Base-by-base conservation (phyloP, 1,140 invertebrate genomes). In the Zaprionus nigranus region DNA sequence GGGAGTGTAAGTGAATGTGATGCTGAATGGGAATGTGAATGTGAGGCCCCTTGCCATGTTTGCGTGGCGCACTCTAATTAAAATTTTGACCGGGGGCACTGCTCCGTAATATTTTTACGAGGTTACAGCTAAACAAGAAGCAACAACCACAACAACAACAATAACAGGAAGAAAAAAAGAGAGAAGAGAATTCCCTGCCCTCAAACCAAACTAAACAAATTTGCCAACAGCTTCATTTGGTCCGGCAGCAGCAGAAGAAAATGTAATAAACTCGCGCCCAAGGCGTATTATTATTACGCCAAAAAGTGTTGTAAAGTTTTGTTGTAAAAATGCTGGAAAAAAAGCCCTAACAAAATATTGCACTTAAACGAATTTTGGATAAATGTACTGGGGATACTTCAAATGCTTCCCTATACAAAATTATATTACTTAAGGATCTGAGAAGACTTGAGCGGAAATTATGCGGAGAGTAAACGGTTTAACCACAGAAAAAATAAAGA, bases 31-130 rank as follows among this genome's bases (percentile, higher is more conserved):
- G 59, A 22, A 49, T 22, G 65, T 38, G 59, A 22, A 49, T 22
- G 65, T 38, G 56, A 70, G 78, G 24, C 36, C 57, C 40, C 36
- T 54, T 78, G 30, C 66, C 76, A 75, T 87, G 85, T 88, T 88
- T 88, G 84, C 81, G 68, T 85, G 81, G 78, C 75, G 71, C 75
- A 85, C 81, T 88, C 84, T 88, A 88, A 88, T 88, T 88, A 88
- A 88, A 88, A 88, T 90, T 90, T 85, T 77, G 66, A 75, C 84
- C 82, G 38, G 26, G 28, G 85, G 85, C 85, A 24, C 11, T 58
- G 24, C 51, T 51, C 59, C 63, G 64, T 78, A 83, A 79, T 81
- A 68, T 81, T 84, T 84, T 87, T 78, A 90, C 85, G 67, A 81
- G 70, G 60, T 69, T 77, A 74, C 54, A 68, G 51, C 74, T 43